Base-by-base conservation (phyloP, 2,113 vertebrate species). In the Pogona vitticeps region DNA sequence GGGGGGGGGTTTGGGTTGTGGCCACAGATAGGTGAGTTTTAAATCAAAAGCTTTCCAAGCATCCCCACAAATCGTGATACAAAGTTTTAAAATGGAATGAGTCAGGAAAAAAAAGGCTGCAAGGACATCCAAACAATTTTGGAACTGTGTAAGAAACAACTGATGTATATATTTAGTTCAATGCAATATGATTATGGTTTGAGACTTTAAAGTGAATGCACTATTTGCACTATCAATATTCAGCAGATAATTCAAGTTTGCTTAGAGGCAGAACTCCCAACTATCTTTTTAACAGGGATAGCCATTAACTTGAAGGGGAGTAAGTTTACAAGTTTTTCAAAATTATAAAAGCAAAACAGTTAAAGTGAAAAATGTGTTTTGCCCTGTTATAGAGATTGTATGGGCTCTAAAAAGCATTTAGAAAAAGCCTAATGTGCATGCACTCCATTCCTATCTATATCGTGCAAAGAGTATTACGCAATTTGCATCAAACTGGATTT, bases 401-500 rank as follows among this genome's bases (percentile, higher is more conserved):
- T 40, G 4, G 59, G 23, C 76, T 87, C 73, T 83, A 82, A 65
- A 40, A 79, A 91, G 86, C 42, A 26, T 81, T 0, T 73, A 40
- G 52, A 87, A 89, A 3, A 33, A 77, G 31, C 85, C 33, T 80
- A 42, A 72, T 67, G 15, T 10, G 10, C 46, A 52, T 10, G 10
- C 46, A 52, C 80, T 67, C 17, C 79, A 26, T 90, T 88, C 92
- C 92, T 86, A 83, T 93, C 89, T 82, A 87, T 83, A 77, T 89
- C 89, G 86, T 68, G 63, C 86, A 82, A 93, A 90, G 86, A 90
- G 71, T 80, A 84, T 92, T 93, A 21, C 85, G 90, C 91, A 92
- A 82, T 93, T 95, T 77, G 76, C 82, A 73, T 86, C 90, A 91
- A 84, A 86, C 31, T 40, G 90, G 92, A 91, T 73, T 90, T 90